These are phyloP conservation scores for Toxotes lorentzi DNA, from an alignment of 2,797 vertebrate genomes.

Conservation along the genomic window DNA sequence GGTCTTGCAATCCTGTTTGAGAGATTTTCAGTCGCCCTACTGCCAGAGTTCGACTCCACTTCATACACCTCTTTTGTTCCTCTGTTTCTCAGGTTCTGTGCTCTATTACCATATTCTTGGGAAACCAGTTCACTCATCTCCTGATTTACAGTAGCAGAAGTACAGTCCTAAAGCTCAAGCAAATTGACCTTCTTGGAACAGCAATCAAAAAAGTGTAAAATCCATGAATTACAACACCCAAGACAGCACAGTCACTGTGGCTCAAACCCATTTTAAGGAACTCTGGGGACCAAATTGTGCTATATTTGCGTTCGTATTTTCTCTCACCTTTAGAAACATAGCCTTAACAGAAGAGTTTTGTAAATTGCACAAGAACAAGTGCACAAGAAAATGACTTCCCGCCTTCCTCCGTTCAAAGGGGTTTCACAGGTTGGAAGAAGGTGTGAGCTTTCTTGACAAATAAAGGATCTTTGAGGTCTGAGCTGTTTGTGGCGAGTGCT, in stretches of 20 bases:
- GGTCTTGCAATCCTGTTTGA: not conserved
- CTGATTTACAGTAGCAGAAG: not conserved
- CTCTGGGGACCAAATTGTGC: not conserved
- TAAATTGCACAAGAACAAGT: not conserved
- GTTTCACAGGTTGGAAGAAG: not conserved
- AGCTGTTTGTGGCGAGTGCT: constrained; percentile 15
- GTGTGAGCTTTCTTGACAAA: not conserved
- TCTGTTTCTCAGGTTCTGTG: not conserved
- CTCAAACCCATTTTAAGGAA: not conserved
- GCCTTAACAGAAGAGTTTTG: not conserved
- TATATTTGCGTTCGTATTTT: not conserved
- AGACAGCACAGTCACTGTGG: not conserved
- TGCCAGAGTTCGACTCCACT: not conserved
- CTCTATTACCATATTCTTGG: not conserved
- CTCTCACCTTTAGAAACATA: not conserved
- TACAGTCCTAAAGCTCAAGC: not conserved
- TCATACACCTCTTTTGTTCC: not conserved
- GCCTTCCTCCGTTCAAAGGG: not conserved
- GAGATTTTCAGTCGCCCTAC: not conserved
- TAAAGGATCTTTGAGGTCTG: constrained; percentile 59
- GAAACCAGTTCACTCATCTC: not conserved
- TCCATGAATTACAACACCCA: not conserved
- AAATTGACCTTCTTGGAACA: not conserved
- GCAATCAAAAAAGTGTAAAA: not conserved
- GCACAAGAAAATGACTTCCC: not conserved